phyloP scores from a whole-genome alignment of 2,113 vertebrate species.

The Uria aalge region DNA sequence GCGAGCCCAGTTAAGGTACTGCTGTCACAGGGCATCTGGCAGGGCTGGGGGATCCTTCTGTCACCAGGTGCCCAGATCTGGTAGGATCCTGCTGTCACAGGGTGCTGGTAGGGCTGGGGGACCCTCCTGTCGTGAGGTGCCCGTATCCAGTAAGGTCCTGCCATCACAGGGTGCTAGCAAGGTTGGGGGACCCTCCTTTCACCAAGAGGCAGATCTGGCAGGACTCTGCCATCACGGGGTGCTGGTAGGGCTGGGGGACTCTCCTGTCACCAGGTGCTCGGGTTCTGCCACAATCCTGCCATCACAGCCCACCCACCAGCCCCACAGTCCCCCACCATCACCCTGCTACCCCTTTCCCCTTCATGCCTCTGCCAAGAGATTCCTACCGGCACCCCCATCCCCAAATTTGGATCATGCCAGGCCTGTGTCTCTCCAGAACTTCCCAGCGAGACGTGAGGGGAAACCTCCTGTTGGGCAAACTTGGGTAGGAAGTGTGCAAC shows the following conservation, averaged over 20 bases:
- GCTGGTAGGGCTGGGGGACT: not conserved
- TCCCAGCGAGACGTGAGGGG: not conserved
- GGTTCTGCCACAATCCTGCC: not conserved
- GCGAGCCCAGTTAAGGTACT: no score
- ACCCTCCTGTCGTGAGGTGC: not conserved
- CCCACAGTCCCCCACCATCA: not conserved
- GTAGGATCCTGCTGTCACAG: not conserved
- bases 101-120: not conserved
- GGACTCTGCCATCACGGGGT: not conserved
- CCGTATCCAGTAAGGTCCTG: fast-evolving
- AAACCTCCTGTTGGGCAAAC: not conserved
- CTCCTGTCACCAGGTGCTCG: not conserved
- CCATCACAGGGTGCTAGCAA: not conserved
- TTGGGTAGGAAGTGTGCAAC: fast-evolving
- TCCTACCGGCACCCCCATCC: not conserved
- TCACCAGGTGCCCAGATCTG: not conserved
- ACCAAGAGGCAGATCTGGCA: no score
- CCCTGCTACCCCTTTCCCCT: not conserved
- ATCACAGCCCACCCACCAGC: not conserved
- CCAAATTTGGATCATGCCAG: fast-evolving
- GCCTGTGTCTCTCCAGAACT: fast-evolving
- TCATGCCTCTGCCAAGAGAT: not conserved
- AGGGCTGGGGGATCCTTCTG: not conserved
- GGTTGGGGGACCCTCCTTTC: not conserved
- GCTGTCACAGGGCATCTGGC: not conserved